Percentiles rank a stretch among this genome's conserved stretches.
Evolutionary conservation across 2,888 invertebrate species (phyloP).

Genomic region (Fabriciana adippe): DNA sequence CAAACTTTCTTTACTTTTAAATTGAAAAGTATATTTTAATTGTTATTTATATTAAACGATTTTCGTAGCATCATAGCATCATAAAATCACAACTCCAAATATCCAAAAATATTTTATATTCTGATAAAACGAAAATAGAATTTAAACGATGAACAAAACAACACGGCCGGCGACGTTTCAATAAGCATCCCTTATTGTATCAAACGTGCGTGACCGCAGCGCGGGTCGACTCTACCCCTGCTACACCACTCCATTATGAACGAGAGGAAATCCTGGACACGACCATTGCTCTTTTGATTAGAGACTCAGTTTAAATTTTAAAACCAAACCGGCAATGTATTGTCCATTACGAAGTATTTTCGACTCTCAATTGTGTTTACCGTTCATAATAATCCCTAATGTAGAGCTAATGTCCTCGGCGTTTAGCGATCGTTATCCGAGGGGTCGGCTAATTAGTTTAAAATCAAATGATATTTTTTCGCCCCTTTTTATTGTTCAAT

Average conservation of each 20-base stretch:
- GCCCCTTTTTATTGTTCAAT: conserved; percentile 58
- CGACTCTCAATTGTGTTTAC: conserved; percentile 26
- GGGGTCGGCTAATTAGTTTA: conserved; percentile 65
- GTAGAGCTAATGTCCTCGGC: conserved; percentile 42
- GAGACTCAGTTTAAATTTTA: neutral
- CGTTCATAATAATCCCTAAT: conserved; percentile 37
- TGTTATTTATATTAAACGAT: neutral
- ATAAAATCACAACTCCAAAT: neutral
- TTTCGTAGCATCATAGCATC: neutral
- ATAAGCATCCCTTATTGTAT: conserved; percentile 47
- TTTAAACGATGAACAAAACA: conserved; percentile 29
- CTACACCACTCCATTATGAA: conserved; percentile 7
- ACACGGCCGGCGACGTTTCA: conserved; percentile 45
- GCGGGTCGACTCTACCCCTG: conserved; percentile 33
- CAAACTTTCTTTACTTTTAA: no score
- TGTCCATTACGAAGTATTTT: neutral
- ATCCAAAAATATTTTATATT: conserved; percentile 9
- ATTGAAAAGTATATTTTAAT: neutral
- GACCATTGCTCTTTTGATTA: conserved; percentile 12
- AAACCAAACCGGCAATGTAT: conserved; percentile 38
- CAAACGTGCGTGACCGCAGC: conserved; percentile 61
- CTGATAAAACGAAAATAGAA: conserved; percentile 16
- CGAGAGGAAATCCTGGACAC: neutral
- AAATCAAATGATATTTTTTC: conserved; percentile 68
- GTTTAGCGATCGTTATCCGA: conserved; percentile 55